A percentile compares a stretch with the other conserved stretches of the same genome.
Evolutionary conservation across 2,113 vertebrate genomes (phyloP).

Genomic region (Seriola quinqueradiata): DNA sequence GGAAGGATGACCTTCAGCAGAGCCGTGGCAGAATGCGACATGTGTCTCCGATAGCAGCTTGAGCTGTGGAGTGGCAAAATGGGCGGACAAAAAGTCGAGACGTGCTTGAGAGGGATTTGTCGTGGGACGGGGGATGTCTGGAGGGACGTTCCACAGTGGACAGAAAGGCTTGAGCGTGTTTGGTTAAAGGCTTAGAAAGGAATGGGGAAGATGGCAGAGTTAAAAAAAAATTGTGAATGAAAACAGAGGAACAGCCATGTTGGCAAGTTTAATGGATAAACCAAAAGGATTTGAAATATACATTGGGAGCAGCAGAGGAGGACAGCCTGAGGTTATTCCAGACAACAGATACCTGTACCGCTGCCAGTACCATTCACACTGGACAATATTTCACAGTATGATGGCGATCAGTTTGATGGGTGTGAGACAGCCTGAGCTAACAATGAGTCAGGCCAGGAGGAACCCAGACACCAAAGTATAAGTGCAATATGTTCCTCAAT

Average conservation of each 20-base stretch:
- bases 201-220: conserved; percentile 9
- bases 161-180: conserved; percentile 52
- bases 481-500: conserved; percentile 37
- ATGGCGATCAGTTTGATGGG: conserved; percentile 48
- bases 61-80: neutral
- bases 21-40: conserved; percentile 13
- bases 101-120: conserved; percentile 55
- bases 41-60: conserved; percentile 40
- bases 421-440: conserved; percentile 55
- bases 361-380: conserved; percentile 36
- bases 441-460: conserved; percentile 39
- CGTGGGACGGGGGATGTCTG: conserved; percentile 31
- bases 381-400: conserved; percentile 33
- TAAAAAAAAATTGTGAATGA: conserved; percentile 14
- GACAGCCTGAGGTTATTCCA: conserved; percentile 35
- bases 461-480: conserved; percentile 23
- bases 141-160: conserved; percentile 39
- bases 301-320: conserved; percentile 26
- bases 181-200: conserved; percentile 52
- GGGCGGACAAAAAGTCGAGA: conserved; percentile 17
- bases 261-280: conserved; percentile 32
- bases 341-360: conserved; percentile 49
- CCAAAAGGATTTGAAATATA: conserved; percentile 41
- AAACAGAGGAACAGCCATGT: conserved; percentile 3
- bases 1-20: conserved; percentile 72